phyloP scores from a whole-genome alignment of 2,797 vertebrate genomes.

The Trachurus trachurus region DNA sequence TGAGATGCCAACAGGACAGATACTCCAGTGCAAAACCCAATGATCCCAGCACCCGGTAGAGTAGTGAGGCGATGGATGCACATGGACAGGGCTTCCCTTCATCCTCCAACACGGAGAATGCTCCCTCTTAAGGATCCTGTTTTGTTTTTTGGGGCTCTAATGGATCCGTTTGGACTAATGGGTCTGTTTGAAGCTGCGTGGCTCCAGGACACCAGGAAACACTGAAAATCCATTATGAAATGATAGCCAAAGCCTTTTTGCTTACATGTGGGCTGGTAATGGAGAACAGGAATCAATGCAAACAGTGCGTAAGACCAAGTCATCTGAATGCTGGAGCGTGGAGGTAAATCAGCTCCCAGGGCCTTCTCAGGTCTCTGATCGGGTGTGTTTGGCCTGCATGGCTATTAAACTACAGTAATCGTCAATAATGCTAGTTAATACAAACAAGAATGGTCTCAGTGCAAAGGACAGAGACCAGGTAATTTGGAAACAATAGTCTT shows the following conservation, averaged over 20 bases:
- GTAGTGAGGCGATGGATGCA: conserved; percentile 69
- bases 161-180: conserved; percentile 76
- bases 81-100: conserved; percentile 78
- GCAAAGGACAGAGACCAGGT: conserved; percentile 34
- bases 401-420: conserved; percentile 36
- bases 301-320: conserved; percentile 32
- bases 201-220: conserved; percentile 65
- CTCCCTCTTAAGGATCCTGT: conserved; percentile 71
- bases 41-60: conserved; percentile 56
- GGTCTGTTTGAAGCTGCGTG: conserved; percentile 61
- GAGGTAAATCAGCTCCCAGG: background rate
- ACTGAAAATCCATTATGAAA: conserved; percentile 75
- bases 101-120: conserved; percentile 60
- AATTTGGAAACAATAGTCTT: conserved; percentile 37
- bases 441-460: conserved; percentile 34
- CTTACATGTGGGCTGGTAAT: conserved; percentile 71
- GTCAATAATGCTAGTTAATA: conserved; percentile 21
- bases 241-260: conserved; percentile 65
- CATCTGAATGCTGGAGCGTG: conserved; percentile 35
- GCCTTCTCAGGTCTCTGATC: conserved; percentile 12
- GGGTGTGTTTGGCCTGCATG: conserved; percentile 1
- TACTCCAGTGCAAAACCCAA: conserved; percentile 42
- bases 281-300: conserved; percentile 58
- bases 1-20: conserved; percentile 48
- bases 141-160: conserved; percentile 74